Base-by-base conservation (phyloP, 2,797 vertebrate genomes). In the Sebastes reedi region DNA sequence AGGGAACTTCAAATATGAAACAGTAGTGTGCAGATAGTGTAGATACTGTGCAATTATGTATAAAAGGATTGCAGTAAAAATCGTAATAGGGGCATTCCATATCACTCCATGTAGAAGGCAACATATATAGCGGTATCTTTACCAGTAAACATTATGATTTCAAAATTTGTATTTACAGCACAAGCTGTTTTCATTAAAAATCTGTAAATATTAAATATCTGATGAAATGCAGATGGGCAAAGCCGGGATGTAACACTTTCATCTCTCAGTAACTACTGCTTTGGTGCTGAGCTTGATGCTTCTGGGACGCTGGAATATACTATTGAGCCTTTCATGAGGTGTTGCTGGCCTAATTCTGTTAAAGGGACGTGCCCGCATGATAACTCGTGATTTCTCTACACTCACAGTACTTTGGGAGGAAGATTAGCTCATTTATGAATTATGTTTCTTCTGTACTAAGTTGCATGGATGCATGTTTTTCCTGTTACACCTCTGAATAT, bases 261-360 rank as follows among this genome's bases (percentile, higher is more conserved):
- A 20, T 71, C 25, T 71, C 52, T 68, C 18, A 55, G 58, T 50
- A 64, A 67, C 46, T 22, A 27, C 24, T 50, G 22, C 58, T 56
- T 11, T 24, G 18, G 9, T 55, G 36, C 25, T 39, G 25, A 68
- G 32, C 29, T 39, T 65, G 29, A 54, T 50, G 29, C 70, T 39
- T 80, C 34, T 72, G 55, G 68, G 82, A 61, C 3, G 4, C 22
- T 56, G 58, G 18, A 67, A 76, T 54, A 34, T 42, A 42, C 54
- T 8, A 29, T n/a, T 42, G 29, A 76, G 62, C 11, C 10, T 13
- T 66, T 67, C 36, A 20, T 55, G n/a, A 70, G 39, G 59, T 76
- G 64, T 27, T 25, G 68, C 20, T 82, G 70, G 36, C 56, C 71
- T 73, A 64, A 69, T 83, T 87, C 58, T 83, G 65, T 52, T 34